Percentiles rank a stretch among this genome's conserved stretches.
These are phyloP conservation scores for Morpho deidamia DNA, from an alignment of 2,888 invertebrate genomes.

Conservation along the genomic window DNA sequence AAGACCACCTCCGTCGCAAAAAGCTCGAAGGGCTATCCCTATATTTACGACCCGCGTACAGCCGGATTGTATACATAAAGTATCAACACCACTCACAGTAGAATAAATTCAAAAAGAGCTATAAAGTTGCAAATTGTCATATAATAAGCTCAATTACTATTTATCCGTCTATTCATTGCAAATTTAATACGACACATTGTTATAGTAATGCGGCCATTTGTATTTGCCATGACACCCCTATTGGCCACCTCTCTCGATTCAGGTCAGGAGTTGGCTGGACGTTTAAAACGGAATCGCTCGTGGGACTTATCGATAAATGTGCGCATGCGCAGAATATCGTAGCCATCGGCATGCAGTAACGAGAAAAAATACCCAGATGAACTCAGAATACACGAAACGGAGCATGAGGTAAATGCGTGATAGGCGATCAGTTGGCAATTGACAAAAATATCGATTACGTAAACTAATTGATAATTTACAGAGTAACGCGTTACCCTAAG, in stretches of 20 bases:
- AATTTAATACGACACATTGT: constrained; percentile 11
- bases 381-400: constrained; percentile 11
- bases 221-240: constrained; percentile 6
- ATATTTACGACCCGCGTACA: no score
- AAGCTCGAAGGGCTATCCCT: no score
- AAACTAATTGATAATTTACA: no score
- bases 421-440: neutral
- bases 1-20: no score
- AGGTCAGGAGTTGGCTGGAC: constrained; percentile 18
- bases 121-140: constrained; percentile 4
- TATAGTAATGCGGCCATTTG: constrained; percentile 1
- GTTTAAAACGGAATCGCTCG: constrained; percentile 39
- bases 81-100: neutral
- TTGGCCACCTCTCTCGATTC: constrained; percentile 19
- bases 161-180: constrained; percentile 15
- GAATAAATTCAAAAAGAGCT: neutral
- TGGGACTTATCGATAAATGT: constrained; percentile 35
- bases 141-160: constrained; percentile 8
- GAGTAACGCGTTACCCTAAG: no score
- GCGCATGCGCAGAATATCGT: constrained; percentile 27
- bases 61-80: no score
- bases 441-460: no score
- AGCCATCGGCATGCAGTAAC: constrained; percentile 12
- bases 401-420: constrained; percentile 16
- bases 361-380: constrained; percentile 18